Percentiles rank a stretch among this genome's conserved stretches.
These are phyloP conservation scores for Lepidurus arcticus DNA, from an alignment of 1,140 invertebrate species.

Conservation along the genomic window DNA sequence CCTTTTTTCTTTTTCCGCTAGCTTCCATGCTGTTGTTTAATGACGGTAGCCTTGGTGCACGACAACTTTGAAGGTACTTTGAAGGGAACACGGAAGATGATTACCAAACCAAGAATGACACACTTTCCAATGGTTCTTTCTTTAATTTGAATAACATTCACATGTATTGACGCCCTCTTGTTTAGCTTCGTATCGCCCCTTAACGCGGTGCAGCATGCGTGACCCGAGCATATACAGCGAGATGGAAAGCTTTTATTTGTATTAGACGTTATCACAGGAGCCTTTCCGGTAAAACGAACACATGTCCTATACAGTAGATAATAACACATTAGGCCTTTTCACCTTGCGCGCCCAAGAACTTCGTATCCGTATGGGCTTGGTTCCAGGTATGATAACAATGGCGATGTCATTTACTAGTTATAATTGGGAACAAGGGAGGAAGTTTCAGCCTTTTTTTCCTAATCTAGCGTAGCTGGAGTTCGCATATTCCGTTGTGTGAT, in stretches of 20 bases:
- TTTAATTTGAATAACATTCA: too few species aligned
- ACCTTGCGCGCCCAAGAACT: neutral
- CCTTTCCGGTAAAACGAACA: neutral
- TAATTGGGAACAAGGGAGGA: neutral
- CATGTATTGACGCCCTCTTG: neutral
- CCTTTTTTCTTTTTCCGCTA: neutral
- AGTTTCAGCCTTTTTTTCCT: neutral
- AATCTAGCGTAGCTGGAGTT: neutral
- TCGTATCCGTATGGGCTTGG: neutral
- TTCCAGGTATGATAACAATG: neutral
- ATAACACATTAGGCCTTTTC: neutral
- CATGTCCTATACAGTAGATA: neutral
- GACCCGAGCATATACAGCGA: neutral
- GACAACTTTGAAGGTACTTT: neutral
- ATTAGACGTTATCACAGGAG: neutral
- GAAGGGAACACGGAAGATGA: neutral
- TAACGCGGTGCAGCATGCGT: neutral
- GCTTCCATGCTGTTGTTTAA: conserved; percentile 5
- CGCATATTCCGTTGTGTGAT: conserved; percentile 13
- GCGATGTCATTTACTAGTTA: neutral
- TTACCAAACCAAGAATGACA: neutral
- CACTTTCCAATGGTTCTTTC: too few species aligned
- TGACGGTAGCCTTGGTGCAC: neutral
- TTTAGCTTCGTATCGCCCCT: neutral
- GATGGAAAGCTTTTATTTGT: neutral